A percentile compares a stretch with the other conserved stretches of the same genome.
Conservation (phyloP, 2,113 vertebrate genomes). For the Erpornis zantholeuca region DNA sequence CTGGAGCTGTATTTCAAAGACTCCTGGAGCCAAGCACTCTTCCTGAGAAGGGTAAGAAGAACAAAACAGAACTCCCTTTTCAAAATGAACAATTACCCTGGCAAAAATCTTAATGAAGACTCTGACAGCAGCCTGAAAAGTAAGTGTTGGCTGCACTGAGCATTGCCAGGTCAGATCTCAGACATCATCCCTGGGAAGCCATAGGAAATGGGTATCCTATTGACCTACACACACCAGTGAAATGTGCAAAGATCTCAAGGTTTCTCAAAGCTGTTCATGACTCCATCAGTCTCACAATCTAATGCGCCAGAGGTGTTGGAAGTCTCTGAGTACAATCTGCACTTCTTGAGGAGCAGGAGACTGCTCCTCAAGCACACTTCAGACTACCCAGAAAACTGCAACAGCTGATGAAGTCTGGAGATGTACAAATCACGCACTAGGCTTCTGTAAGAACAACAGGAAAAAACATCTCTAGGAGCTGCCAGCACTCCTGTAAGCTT, state of each 20-base stretch:
- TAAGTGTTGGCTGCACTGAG: not conserved
- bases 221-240: not conserved
- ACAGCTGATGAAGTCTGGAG: not conserved
- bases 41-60: not conserved
- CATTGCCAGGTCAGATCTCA: not conserved
- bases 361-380: not conserved
- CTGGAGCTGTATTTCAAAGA: not conserved
- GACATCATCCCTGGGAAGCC: not conserved
- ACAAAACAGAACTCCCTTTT: not conserved
- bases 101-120: not conserved
- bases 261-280: not conserved
- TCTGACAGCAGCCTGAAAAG: not conserved
- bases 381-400: not conserved
- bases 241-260: not conserved
- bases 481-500: not conserved
- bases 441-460: not conserved
- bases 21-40: not conserved
- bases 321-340: not conserved
- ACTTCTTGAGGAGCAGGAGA: not conserved
- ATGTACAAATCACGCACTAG: not conserved
- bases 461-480: not conserved
- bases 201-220: not conserved
- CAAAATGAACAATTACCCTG: not conserved
- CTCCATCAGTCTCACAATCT: not conserved
- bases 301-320: not conserved